These are phyloP conservation scores for Eupsilia transversa DNA, from an alignment of 2,888 invertebrate species.

Conservation along the genomic window DNA sequence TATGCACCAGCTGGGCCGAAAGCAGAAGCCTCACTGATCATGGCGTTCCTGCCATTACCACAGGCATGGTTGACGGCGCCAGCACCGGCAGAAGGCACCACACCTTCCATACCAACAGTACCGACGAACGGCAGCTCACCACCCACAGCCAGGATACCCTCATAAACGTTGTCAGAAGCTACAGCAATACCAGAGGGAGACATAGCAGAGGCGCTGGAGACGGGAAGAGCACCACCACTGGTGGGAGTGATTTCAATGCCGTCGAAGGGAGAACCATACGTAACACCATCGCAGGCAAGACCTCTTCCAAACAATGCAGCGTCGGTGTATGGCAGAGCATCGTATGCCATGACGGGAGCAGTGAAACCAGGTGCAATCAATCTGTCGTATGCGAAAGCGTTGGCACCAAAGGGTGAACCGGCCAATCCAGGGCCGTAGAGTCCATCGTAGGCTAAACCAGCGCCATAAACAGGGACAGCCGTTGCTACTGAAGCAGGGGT, in stretches of 20 bases:
- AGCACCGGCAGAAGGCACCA: too few species aligned
- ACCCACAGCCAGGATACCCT: conserved; percentile 57
- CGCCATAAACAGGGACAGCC: neutral
- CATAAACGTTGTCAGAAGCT: conserved; percentile 61
- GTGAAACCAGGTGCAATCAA: conserved; percentile 4
- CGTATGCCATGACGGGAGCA: neutral
- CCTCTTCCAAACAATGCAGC: conserved; percentile 7
- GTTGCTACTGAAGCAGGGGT: conserved; percentile 33
- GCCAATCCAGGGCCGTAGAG: conserved; percentile 7
- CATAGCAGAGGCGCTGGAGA: conserved; percentile 53
- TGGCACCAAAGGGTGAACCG: conserved; percentile 6
- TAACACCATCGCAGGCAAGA: neutral
- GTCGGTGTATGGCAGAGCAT: conserved; percentile 8
- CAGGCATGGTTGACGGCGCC: too few species aligned
- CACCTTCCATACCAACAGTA: too few species aligned
- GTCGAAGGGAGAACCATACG: neutral
- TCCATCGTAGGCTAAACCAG: conserved; percentile 15
- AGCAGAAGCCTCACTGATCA: conserved; percentile 37
- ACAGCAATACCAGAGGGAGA: conserved; percentile 58
- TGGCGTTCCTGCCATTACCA: too few species aligned
- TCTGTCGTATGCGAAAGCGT: conserved; percentile 16
- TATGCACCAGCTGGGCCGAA: conserved; percentile 8
- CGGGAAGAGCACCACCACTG: conserved; percentile 52
- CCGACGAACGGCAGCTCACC: too few species aligned
- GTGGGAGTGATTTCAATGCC: conserved; percentile 40